Conservation (phyloP, 2,888 invertebrate genomes). For the Norana najaformis region DNA sequence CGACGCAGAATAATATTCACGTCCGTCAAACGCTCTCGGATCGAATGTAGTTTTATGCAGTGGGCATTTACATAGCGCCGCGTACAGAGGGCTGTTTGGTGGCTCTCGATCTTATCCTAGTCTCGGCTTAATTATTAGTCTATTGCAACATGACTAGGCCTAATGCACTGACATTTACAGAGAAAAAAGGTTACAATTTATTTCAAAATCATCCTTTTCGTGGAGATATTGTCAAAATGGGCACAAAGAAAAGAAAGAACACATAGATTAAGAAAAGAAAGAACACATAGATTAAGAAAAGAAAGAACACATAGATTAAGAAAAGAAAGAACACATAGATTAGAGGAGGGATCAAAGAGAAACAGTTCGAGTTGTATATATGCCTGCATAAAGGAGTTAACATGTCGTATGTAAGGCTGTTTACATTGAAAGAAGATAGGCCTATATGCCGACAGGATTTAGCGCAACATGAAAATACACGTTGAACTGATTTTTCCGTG, state of each 20-base stretch:
- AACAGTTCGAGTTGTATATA: no score
- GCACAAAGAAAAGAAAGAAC: not conserved
- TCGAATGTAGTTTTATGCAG: not conserved
- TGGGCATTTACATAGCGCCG: not conserved
- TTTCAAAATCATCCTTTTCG: not conserved
- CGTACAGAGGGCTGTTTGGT: not conserved
- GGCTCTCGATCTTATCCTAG: not conserved
- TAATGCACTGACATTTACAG: not conserved
- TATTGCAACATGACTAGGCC: no score
- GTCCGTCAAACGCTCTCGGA: not conserved
- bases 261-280: no score
- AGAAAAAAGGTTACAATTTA: not conserved
- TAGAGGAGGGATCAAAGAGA: no score
- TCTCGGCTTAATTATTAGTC: not conserved
- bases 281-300: no score
- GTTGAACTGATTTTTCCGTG: not conserved
- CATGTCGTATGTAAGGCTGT: no score
- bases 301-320: no score
- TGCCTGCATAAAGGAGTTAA: not conserved
- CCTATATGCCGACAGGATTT: no score
- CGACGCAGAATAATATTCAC: not conserved
- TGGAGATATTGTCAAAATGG: not conserved
- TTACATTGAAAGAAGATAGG: no score
- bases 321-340: not conserved
- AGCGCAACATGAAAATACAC: not conserved